Percentiles rank a stretch among this genome's conserved stretches.
Conservation (phyloP, 2,113 vertebrate species). For the Vombatus ursinus region DNA sequence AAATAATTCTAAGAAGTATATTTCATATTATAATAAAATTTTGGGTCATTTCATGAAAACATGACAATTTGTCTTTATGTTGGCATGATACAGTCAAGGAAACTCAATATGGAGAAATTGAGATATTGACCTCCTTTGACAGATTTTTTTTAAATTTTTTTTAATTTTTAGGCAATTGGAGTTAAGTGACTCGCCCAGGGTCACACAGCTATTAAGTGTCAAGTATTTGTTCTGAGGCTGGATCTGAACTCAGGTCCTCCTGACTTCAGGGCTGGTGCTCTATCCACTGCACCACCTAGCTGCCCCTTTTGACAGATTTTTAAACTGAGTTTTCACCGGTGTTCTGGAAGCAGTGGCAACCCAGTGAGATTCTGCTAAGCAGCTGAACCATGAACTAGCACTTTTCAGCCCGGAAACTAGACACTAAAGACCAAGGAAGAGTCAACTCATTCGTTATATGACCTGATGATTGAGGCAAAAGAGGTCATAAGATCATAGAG, state of each 20-base stretch:
- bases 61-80: not conserved
- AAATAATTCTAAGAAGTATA: conserved; percentile 18
- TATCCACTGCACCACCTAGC: too few relatives aligned
- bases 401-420: not conserved
- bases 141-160: not conserved
- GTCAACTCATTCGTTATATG: not conserved
- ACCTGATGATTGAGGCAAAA: not conserved
- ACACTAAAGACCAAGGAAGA: not conserved
- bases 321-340: not conserved
- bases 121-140: not conserved
- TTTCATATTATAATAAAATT: conserved; percentile 19
- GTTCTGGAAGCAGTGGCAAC: not conserved
- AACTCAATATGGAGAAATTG: not conserved
- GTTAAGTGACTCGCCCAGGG: too few relatives aligned
- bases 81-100: not conserved
- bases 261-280: too few relatives aligned
- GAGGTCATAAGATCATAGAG: not conserved
- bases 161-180: too few relatives aligned
- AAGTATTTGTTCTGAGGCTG: too few relatives aligned
- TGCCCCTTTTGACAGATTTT: not conserved
- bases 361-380: not conserved
- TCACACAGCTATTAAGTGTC: too few relatives aligned
- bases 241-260: too few relatives aligned
- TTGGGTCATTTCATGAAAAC: not conserved
- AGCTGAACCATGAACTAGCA: not conserved